Base-by-base conservation (phyloP, 2,113 vertebrate genomes). In the Apeltes quadracus region DNA sequence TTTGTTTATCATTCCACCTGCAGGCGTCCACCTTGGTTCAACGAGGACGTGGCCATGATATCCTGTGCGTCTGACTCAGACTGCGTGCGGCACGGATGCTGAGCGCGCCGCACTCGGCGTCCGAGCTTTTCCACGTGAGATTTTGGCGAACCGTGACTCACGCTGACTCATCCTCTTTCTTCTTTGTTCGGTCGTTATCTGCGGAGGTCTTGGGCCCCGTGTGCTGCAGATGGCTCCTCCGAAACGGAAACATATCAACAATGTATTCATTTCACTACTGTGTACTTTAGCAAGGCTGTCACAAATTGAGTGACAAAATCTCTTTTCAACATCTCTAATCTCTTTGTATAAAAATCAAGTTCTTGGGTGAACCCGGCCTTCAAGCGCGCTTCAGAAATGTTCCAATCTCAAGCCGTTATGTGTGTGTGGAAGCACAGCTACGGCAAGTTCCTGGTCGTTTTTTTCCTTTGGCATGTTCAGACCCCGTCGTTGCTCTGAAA, bases 81-180 rank as follows among this genome's bases (percentile, higher is more conserved):
- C 44, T 61, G 20, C 51, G n/a, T 23, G 36, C 54, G 65, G 77
- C 56, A 63, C 61, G 44, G 59, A 66, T 63, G 29, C 64, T 9
- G 56, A 77, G 69, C 71, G 57, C 64, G 51, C 44, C 27, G 34
- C 73, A 15, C 48, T 34, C 69, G 68, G 69, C 69, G 54, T 73
- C 58, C 67, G 72, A 44, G 32, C 51, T 71, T 23, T 79, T 76
- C 58, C 69, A 72, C 70, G 77, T 78, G 66, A 72, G 75, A 68
- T 73, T 46, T 27, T 59, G 71, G 66, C 74, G 59, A 78, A 48
- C 20, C 27, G 50, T 69, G 70, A 78, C 16, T 78, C 75, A 75
- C 51, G 70, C 78, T 71, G 61, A 81, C 61, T 81, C 78, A 78
- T 56, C 29, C 15, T 67, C 18, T 67, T 27, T 7, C 43, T 56